phyloP scores from a whole-genome alignment of 1,140 invertebrate species.

The Neodiprion pinetum region DNA sequence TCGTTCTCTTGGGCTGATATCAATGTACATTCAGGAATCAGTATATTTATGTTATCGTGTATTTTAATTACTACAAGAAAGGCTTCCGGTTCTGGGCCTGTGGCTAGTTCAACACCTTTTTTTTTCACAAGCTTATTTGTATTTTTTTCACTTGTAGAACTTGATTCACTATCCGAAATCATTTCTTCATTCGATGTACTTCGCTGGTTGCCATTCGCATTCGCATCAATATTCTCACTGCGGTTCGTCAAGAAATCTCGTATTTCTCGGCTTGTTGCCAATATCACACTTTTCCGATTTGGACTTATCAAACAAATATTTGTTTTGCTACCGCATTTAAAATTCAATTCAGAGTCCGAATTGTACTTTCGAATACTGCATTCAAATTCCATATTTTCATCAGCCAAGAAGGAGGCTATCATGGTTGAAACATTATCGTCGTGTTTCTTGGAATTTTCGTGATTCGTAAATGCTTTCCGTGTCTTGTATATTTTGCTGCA shows the following conservation, averaged over 20 bases:
- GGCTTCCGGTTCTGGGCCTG: conserved; percentile 28
- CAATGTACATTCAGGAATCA: conserved; percentile 54
- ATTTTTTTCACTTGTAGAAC: conserved; percentile 1
- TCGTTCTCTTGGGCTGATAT: conserved; percentile 59
- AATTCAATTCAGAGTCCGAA: conserved; percentile 25
- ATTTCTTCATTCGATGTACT: conserved; percentile 17
- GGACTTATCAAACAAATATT: background rate
- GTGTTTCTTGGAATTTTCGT: conserved; percentile 94
- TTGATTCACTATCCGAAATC: background rate
- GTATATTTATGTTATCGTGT: conserved; percentile 40
- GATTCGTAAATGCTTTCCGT: conserved; percentile 88
- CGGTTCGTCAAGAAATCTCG: conserved; percentile 50
- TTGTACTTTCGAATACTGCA: conserved; percentile 51
- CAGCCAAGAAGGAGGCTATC: conserved; percentile 71
- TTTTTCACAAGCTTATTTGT: conserved; percentile 8
- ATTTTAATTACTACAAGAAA: conserved; percentile 32
- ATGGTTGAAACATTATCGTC: conserved; percentile 80
- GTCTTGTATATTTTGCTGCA: conserved; percentile 95
- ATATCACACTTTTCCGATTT: conserved; percentile 16
- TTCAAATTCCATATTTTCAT: conserved; percentile 63
- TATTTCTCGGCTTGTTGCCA: conserved; percentile 49
- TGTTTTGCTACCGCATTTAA: conserved; percentile 10
- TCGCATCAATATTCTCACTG: conserved; percentile 17
- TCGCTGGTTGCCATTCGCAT: conserved; percentile 20
- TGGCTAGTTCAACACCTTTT: conserved; percentile 17